Conservation (phyloP, 1,140 invertebrate species). For the Macrostomum lignano region DNA sequence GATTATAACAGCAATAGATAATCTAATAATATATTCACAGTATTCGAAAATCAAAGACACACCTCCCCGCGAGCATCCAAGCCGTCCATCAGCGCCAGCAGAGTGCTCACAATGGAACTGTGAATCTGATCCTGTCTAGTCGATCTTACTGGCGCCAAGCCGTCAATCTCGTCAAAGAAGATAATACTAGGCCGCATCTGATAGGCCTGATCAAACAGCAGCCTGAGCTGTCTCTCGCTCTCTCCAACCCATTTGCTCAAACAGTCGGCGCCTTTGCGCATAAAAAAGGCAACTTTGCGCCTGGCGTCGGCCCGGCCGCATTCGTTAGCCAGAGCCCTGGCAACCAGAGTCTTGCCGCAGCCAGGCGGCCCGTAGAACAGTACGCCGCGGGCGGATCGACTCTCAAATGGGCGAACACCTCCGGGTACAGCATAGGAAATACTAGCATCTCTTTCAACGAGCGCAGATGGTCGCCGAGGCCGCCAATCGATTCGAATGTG, state of each 20-base stretch:
- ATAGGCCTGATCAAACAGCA: constrained; percentile 64
- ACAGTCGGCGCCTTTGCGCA: constrained; percentile 73
- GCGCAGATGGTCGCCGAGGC: constrained; percentile 48
- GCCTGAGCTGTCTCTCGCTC: constrained; percentile 73
- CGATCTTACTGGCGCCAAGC: constrained; percentile 28
- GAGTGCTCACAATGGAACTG: constrained; percentile 29
- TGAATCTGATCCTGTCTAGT: constrained; percentile 31
- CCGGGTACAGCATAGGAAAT: constrained; percentile 30
- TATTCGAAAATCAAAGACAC: no score
- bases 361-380: constrained; percentile 31
- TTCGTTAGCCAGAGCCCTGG: constrained; percentile 55
- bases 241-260: constrained; percentile 51
- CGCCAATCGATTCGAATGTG: constrained; percentile 42
- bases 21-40: no score
- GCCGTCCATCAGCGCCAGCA: constrained; percentile 31
- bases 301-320: constrained; percentile 21
- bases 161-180: constrained; percentile 96
- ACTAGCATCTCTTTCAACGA: constrained; percentile 51
- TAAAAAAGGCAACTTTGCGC: constrained; percentile 60
- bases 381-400: constrained; percentile 29
- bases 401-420: constrained; percentile 29
- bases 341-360: constrained; percentile 66
- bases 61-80: constrained; percentile 29
- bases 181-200: constrained; percentile 91
- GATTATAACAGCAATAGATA: no score